These are phyloP conservation scores for Synchiropus splendidus DNA, from an alignment of 2,113 vertebrate species.

Conservation along the genomic window DNA sequence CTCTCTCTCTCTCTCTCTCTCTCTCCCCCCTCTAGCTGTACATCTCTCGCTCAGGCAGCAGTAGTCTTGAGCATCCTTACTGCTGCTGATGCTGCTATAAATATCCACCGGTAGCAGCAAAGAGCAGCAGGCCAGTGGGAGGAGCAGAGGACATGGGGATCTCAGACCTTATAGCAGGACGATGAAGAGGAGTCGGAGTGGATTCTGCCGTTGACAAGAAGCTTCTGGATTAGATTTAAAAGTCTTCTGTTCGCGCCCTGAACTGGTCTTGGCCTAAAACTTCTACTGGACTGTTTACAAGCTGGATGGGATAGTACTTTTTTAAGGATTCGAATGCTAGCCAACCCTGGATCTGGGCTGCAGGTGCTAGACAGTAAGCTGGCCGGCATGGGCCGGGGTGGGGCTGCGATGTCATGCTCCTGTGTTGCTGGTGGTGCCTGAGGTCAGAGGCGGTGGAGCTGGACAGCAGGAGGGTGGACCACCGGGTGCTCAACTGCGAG, in stretches of 20 bases:
- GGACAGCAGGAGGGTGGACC: conserved; percentile 71
- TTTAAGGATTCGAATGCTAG: conserved; percentile 1
- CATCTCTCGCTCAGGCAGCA: conserved; percentile 52
- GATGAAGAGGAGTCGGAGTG: too few relatives aligned
- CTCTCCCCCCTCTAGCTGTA: conserved; percentile 26
- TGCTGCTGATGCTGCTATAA: conserved; percentile 63
- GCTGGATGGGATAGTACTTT: conserved; percentile 16
- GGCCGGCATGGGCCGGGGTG: conserved; percentile 45
- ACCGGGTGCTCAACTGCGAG: conserved; percentile 71
- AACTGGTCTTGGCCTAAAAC: conserved; percentile 22
- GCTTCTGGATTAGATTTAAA: conserved; percentile 19
- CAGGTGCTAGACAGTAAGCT: conserved; percentile 24
- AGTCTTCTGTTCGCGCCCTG: conserved; percentile 5
- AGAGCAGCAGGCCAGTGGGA: conserved; percentile 52
- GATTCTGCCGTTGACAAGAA: background rate
- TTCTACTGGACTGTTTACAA: conserved; percentile 10
- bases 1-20: conserved; percentile 14
- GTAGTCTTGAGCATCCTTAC: conserved; percentile 54
- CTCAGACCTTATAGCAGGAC: conserved; percentile 2
- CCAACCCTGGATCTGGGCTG: conserved; percentile 3
- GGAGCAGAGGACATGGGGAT: conserved; percentile 33
- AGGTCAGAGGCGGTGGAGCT: conserved; percentile 79
- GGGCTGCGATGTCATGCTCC: conserved; percentile 76
- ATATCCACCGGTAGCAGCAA: conserved; percentile 54
- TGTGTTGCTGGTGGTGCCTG: conserved; percentile 84